Evolutionary conservation across 1,140 invertebrate species (phyloP), one percentile per base, ranked within the genome.

Genomic region (Lepidurus couesii): DNA sequence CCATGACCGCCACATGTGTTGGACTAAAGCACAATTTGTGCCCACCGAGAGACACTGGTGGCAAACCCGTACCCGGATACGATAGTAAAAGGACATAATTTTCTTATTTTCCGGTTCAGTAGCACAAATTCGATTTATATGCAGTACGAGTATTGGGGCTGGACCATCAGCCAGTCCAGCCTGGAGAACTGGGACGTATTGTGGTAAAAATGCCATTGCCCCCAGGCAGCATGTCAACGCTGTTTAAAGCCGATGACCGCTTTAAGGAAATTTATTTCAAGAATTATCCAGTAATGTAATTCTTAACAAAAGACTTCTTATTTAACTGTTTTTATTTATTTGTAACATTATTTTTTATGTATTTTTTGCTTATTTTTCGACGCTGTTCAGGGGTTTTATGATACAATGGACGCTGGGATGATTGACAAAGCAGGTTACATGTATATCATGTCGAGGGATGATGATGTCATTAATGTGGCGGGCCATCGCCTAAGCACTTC

Each of bases 401-500:
- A 97, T 82, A 97, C 95, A 7, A 96, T 96, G 92, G 96, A 98
- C 83, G 93, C 94, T 0, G 96, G 95, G 0, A 94, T 92, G 82
- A 88, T 90, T 45, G 94, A 96, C 82, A 89, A 92, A 76, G 90
- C 91, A 80, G 95, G 94, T 5, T 94, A 95, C 78, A 88, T 98
- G 1, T 94, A 92, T 83, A 93, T 98, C 0, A 93, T 94, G 44
- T 92, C 95, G 0, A 87, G 96, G 34, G 93, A 93, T 78, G 96
- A 98, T 86, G 96, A 98, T 84, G 91, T 98, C n/a, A 97, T 98
- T 78, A 98, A 98, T 83, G 95, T 98, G 0, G 93, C 96, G 2
- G 95, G 96, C 0, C 95, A 97, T 83, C 87, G 95, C 73, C 86
- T 98, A 11, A 95, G 94, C 0, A 95, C 95, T 0, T 90, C 92